phyloP scores from a whole-genome alignment of 1,140 invertebrate genomes.

The Drosophila tropicalis region DNA sequence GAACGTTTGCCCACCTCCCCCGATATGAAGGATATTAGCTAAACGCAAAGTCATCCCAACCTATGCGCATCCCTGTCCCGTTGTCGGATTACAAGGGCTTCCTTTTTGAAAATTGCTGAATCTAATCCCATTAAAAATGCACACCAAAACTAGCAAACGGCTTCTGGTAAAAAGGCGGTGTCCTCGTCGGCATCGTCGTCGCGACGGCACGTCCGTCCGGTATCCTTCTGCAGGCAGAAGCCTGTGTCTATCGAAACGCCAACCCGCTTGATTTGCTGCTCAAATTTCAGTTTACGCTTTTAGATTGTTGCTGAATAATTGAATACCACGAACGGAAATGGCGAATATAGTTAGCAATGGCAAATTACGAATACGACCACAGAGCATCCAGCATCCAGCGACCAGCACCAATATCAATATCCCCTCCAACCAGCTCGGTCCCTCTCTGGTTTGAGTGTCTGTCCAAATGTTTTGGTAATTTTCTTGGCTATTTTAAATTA shows the following conservation, averaged over 20 bases:
- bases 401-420: conserved; percentile 12
- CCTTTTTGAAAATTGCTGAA: conserved; percentile 34
- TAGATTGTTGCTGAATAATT: conserved; percentile 38
- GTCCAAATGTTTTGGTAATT: conserved; percentile 13
- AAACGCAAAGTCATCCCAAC: conserved; percentile 14
- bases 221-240: neutral
- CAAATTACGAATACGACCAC: conserved; percentile 18
- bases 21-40: neutral
- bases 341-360: conserved; percentile 28
- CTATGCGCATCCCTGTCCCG: neutral
- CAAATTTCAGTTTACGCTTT: conserved; percentile 32
- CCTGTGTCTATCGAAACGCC: neutral
- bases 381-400: conserved; percentile 1
- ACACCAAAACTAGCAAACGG: conserved; percentile 30
- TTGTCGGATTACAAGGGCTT: conserved; percentile 24
- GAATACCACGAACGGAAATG: conserved; percentile 38
- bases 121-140: conserved; percentile 40
- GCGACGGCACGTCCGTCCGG: conserved; percentile 12
- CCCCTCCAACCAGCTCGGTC: conserved; percentile 1
- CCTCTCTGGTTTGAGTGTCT: conserved; percentile 3
- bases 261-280: conserved; percentile 3
- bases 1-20: neutral
- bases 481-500: conserved; percentile 10
- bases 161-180: conserved; percentile 13
- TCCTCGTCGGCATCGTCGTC: neutral